Base-by-base conservation (phyloP, 1,140 invertebrate genomes). In the Megalopta genalis region DNA sequence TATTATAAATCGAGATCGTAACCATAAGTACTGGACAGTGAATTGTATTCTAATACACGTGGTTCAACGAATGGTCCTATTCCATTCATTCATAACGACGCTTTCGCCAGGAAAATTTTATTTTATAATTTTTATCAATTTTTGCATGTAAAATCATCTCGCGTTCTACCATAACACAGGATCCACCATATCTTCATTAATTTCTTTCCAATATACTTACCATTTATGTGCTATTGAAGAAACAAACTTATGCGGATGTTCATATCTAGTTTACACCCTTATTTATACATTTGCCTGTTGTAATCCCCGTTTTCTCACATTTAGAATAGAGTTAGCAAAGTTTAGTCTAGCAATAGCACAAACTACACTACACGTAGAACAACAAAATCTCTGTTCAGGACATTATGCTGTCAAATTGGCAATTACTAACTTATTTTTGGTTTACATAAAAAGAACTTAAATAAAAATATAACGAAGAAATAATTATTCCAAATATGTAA, bases 271-370 rank as follows among this genome's bases (percentile, higher is more conserved):
- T 68, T 65, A 14, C 54, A 68, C 63, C 49, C 27, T 52, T 32
- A 21, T 72, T 25, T 46, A 80, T 49, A 80, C 62, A 64, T 75
- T 86, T 86, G 85, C 82, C 82, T 87, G 79, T 81, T 80, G 37
- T 81, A 60, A 71, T 77, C 77, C 76, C 77, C 72, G 49, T 79
- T 81, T 77, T 83, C 71, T 76, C 65, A 81, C 65, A 80, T 23
- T 80, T 81, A 89, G 82, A 66, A 83, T 87, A 89, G 87, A 74
- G 21, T 83, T 86, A 88, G 84, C 75, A 80, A 77, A 81, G 62
- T 62, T 86, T 89, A 88, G 87, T 69, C 65, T 88, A 89, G 88
- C 74, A 59, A 80, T 86, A 84, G 86, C 82, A 88, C 77, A 82
- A 74, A 88, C 67, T 79, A 86, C 80, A 89, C 73, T 76, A 86